phyloP scores from a whole-genome alignment of 1,140 invertebrate species.

The Dreissena rostriformis region DNA sequence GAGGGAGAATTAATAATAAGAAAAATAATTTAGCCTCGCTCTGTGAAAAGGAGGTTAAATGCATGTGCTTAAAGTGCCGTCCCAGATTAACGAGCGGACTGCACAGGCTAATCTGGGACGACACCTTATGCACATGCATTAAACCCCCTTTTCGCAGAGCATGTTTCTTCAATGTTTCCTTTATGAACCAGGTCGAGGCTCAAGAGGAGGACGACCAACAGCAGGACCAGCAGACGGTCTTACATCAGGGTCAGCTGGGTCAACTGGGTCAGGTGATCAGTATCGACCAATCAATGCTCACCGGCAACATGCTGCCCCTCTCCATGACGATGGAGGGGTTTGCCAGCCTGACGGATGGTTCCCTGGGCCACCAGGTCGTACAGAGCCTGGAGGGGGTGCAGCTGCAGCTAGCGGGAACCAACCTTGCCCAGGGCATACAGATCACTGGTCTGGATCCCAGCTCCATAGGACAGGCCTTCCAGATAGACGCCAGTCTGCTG shows the following conservation, averaged over 20 bases:
- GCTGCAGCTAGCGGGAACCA: conserved; percentile 79
- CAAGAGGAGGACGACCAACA: conserved; percentile 26
- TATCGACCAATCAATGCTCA: conserved; percentile 73
- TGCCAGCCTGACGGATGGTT: conserved; percentile 64
- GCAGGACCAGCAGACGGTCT: no score
- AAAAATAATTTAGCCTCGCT: no score
- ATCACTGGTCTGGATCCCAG: conserved; percentile 80
- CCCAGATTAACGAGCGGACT: no score
- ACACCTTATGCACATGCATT: no score
- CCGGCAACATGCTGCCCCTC: conserved; percentile 72
- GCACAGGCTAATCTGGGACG: no score
- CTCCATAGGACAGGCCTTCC: conserved; percentile 80
- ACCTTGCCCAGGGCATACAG: conserved; percentile 78
- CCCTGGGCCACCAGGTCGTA: conserved; percentile 67
- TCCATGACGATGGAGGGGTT: conserved; percentile 72
- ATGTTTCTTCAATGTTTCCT: background rate
- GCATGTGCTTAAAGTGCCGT: no score
- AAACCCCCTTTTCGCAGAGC: background rate
- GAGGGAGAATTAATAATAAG: no score
- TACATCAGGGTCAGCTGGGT: conserved; percentile 57
- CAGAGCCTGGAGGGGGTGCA: conserved; percentile 79
- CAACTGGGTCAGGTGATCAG: conserved; percentile 74
- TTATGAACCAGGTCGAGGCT: conserved; percentile 25
- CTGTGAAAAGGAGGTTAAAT: no score
- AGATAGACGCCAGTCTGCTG: conserved; percentile 81